Evolutionary conservation across 2,888 invertebrate species (phyloP).

Genomic region (Drosophila pseudotalamancana): DNA sequence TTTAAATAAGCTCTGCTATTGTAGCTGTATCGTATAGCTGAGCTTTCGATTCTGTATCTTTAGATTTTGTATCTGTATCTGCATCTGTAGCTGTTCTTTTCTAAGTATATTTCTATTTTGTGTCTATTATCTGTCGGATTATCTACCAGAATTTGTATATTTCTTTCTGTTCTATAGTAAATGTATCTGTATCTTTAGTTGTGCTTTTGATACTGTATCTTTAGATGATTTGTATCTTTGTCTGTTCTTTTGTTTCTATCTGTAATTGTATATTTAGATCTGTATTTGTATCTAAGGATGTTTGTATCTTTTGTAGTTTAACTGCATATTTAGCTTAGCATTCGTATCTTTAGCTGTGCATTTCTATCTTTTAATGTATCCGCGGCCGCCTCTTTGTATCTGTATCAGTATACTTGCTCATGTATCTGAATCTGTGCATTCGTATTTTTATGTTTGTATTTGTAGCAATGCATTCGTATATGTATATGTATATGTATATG

Average conservation of each 20-base stretch:
- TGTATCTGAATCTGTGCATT: neutral
- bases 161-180: too few relatives aligned
- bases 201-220: neutral
- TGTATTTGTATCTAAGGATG: neutral
- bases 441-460: constrained; percentile 6
- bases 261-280: neutral
- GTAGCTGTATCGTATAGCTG: too few relatives aligned
- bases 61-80: neutral
- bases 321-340: too few relatives aligned
- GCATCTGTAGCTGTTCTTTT: neutral
- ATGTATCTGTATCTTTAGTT: too few relatives aligned
- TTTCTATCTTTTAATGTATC: too few relatives aligned
- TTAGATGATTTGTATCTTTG: neutral
- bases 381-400: too few relatives aligned
- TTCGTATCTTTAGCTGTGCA: too few relatives aligned
- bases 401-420: too few relatives aligned
- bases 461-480: neutral
- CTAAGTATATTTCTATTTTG: neutral
- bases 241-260: neutral
- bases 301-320: neutral
- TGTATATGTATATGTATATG: too few relatives aligned
- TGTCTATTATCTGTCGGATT: neutral
- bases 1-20: too few relatives aligned
- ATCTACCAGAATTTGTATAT: too few relatives aligned
- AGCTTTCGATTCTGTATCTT: too few relatives aligned